A percentile compares a stretch with the other conserved stretches of the same genome.
These are phyloP conservation scores for Anguilla marmorata DNA, from an alignment of 2,797 vertebrate genomes.

Conservation along the genomic window DNA sequence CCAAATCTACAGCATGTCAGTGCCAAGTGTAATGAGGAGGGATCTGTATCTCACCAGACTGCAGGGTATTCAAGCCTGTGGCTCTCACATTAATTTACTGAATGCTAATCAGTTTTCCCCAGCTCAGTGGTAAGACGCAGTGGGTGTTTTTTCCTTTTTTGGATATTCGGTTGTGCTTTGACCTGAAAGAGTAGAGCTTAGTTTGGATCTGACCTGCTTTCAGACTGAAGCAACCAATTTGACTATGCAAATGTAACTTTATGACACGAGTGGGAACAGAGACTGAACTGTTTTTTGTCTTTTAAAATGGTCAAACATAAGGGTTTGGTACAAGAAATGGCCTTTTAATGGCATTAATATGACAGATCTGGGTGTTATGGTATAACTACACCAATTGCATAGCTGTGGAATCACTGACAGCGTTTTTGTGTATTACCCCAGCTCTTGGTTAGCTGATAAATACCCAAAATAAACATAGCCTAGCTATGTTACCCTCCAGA, in stretches of 20 bases:
- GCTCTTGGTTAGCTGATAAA: neutral
- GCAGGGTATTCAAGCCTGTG: neutral
- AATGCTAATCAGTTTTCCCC: neutral
- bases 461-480: neutral
- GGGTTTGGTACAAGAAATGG: neutral
- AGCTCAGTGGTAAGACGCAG: neutral
- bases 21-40: no score
- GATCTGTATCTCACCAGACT: neutral
- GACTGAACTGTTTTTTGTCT: neutral
- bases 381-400: no score
- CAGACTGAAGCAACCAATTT: neutral
- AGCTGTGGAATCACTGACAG: no score
- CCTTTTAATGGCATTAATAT: neutral
- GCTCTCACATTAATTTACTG: neutral
- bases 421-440: neutral
- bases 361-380: neutral
- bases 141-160: neutral
- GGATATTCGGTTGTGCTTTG: neutral
- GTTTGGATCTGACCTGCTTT: neutral
- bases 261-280: neutral
- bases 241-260: neutral
- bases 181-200: neutral
- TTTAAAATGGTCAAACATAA: neutral
- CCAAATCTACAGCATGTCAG: neutral
- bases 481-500: neutral